These are phyloP conservation scores for Poeciliopsis retropinna DNA, from an alignment of 2,113 vertebrate species.

Conservation along the genomic window DNA sequence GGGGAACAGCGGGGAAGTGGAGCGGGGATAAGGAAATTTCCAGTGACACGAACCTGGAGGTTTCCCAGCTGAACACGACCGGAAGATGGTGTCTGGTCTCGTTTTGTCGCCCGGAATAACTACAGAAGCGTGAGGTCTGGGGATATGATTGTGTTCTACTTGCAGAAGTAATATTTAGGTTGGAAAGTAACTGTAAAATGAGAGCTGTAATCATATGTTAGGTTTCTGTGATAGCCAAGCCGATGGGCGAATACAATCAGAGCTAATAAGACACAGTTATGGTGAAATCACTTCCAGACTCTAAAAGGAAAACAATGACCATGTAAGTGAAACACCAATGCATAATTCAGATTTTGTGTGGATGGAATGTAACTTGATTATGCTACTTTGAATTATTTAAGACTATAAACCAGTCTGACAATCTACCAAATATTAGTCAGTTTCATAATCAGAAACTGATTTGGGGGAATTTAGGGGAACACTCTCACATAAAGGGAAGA, in stretches of 20 bases:
- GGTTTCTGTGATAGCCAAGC: too few species aligned
- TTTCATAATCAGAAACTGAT: background rate
- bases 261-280: too few species aligned
- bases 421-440: background rate
- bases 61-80: background rate
- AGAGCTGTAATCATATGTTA: too few species aligned
- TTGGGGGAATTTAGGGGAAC: too few species aligned
- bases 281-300: too few species aligned
- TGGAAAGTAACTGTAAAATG: background rate
- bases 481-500: too few species aligned
- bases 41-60: slow-evolving; percentile 3
- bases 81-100: background rate
- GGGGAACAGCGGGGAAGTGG: too few species aligned
- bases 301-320: too few species aligned
- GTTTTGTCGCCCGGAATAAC: slow-evolving; percentile 13
- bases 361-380: too few species aligned
- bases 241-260: too few species aligned
- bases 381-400: background rate
- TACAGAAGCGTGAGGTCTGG: slow-evolving; percentile 6
- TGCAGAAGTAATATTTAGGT: background rate
- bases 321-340: too few species aligned
- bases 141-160: slow-evolving; percentile 14
- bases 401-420: background rate
- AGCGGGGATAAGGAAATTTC: slow-evolving; percentile 29
- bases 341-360: too few species aligned